Evolutionary conservation across 2,113 vertebrate species (phyloP).

Genomic region (Rhegmatorhina hoffmannsi): DNA sequence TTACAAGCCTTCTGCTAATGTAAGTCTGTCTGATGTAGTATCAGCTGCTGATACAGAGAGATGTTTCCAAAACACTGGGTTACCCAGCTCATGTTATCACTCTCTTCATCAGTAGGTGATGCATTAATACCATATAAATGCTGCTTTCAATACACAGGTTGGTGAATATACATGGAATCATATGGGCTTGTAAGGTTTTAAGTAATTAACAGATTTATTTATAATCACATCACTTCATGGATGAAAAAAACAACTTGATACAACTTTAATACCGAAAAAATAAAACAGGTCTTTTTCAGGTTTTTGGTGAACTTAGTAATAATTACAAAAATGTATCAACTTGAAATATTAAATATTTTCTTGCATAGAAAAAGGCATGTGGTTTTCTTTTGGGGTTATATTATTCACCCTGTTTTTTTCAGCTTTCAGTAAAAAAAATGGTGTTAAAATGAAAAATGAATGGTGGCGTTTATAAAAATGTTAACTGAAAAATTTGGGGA

Average conservation of each 20-base stretch:
- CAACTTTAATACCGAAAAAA: background rate
- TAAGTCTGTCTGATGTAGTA: background rate
- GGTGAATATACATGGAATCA: background rate
- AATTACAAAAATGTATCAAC: background rate
- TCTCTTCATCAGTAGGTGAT: background rate
- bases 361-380: fast-evolving
- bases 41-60: background rate
- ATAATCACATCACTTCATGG: background rate
- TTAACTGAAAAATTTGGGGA: background rate
- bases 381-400: background rate
- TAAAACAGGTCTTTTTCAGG: fast-evolving
- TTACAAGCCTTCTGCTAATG: background rate
- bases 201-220: background rate
- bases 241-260: background rate
- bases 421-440: background rate
- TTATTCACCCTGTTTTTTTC: background rate
- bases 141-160: background rate
- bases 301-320: background rate
- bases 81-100: background rate
- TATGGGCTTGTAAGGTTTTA: background rate
- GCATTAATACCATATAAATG: background rate
- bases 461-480: background rate
- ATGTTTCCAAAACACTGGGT: background rate
- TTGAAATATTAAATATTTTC: background rate
- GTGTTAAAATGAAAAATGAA: background rate